Evolutionary conservation across 2,888 invertebrate species (phyloP), one percentile per base, ranked within the genome.

Genomic region (Himalopsyche anomala): DNA sequence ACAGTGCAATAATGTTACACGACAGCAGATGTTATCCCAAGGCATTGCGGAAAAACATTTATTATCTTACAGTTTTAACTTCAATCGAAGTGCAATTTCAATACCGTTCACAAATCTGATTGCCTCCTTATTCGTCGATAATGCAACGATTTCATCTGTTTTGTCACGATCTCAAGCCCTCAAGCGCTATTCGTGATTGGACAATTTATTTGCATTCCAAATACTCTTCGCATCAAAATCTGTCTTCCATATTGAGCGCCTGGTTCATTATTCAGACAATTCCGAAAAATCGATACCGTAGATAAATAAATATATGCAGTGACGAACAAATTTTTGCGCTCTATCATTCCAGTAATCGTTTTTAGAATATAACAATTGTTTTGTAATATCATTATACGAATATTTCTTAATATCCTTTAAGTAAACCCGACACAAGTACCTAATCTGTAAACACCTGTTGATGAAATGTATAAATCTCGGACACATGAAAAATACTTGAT

Each of bases 31-130:
- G 74, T 74, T 74, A 74, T 74, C 38, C 74, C 74, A 36, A 3
- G 74, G 74, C 38, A 74, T 36, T 15, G 36, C 38, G 38, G 74
- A 74, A 74, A 28, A 74, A 38, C 36, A 36, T 74, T 51, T 19
- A 74, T 74, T 74, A 38, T 74, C 74, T 28, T 36, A 74, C 74
- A 74, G 38, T 74, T 38, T 36, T 36, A 36, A 74, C 74, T 74
- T 36, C 38, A 12, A 36, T 19, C 74, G 28, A 36, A 74, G 38
- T 36, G 74, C 36, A 74, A 74, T 74, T 74, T 74, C 38, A 38
- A 74, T 74, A 74, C 74, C 74, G 74, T 74, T 74, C 74, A 74
- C 74, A 74, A 74, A 74, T 74, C 74, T 15, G 74, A 74, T 74
- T 36, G 74, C 74, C 74, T 74, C 74, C 74, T 36, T 74, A 74